Base-by-base conservation (phyloP, 1,140 invertebrate genomes). In the Cyclargus thomasi region DNA sequence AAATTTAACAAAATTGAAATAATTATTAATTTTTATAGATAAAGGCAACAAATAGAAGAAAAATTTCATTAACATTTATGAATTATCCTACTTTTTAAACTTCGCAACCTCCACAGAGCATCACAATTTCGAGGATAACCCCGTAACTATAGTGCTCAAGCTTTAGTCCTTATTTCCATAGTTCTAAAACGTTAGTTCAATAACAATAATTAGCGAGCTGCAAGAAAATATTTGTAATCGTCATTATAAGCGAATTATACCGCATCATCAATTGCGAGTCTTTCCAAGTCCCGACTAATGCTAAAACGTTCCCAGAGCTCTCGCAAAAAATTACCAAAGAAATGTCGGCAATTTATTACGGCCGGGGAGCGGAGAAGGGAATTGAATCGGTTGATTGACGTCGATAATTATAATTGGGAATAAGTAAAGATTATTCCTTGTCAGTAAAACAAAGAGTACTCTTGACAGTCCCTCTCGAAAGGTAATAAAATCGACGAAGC, bases 371-470 rank as follows among this genome's bases (percentile, higher is more conserved):
- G 20, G 55, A 59, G 20, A 59, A 2, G 17, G 4, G 55, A 59
- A 59, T 59, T 59, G 55, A 65, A 65, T 71, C 63, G 23, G 57
- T 63, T 66, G 29, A 68, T 63, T 69, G 59, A 72, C 35, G 67
- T 59, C 53, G 53, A 67, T 67, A 72, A 69, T 66, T 59, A 59
- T 59, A 69, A 69, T 72, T 67, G 69, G 62, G 66, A 63, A 69
- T 69, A 67, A 62, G 64, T 64, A 67, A 67, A 55, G 65, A 67
- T 67, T 65, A 57, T 39, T 64, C 65, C 64, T 55, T 53, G 29
- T 55, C 67, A 23, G 62, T 63, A 63, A 65, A 68, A 70, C 67
- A 71, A 74, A 71, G 65, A 23, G n/a, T 65, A 35, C 68, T 69
- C 69, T 67, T 39, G 1, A 63, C 47, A 67, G 65, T 62, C 67